Base-by-base conservation (phyloP, 1,140 invertebrate species). In the Achatina immaculata region DNA sequence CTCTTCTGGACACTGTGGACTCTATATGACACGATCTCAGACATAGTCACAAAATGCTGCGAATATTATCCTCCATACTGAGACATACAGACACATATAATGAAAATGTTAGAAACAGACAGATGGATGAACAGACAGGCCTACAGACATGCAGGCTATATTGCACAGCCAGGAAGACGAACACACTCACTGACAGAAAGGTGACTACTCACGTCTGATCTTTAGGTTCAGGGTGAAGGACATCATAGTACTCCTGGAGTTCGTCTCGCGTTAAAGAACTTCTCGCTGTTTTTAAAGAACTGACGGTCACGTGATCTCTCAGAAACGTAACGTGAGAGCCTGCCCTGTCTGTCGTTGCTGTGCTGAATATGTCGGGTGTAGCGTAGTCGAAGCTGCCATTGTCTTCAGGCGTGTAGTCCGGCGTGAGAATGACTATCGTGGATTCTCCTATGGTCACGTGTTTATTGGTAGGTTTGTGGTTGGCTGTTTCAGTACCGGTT, bases 191-290 rank as follows among this genome's bases (percentile, higher is more conserved):
- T n/a, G n/a, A n/a, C n/a, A n/a, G n/a, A n/a, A n/a, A n/a, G n/a
- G n/a, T n/a, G n/a, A n/a, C n/a, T 75, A 65, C 75, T 77, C 31
- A 62, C 58, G 34, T 77, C 34, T 77, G 51, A 31, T 77, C 75
- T 40, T 77, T 65, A 21, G 75, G 75, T 43, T 77, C 38, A 16
- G 75, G 51, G 43, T 75, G 43, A 45, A 77, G 36, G 3, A 77
- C 45, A 34, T 65, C 55, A 19, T 77, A 62, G n/a, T 65, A 62
- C 75, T 62, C 75, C 75, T n/a, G n/a, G n/a, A n/a, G n/a, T n/a
- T n/a, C n/a, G n/a, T n/a, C n/a, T 65, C 75, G 14, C 31, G 24
- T 4, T 31, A 21, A 40, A 4, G 1, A 3, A 1, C 31, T 34
- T 24, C 1, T 6, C 55, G 58, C 43, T 28, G 2, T 7, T 28